Evolutionary conservation across 2,797 vertebrate genomes (phyloP), one percentile per base, ranked within the genome.

Genomic region (Pangasius krempfi): DNA sequence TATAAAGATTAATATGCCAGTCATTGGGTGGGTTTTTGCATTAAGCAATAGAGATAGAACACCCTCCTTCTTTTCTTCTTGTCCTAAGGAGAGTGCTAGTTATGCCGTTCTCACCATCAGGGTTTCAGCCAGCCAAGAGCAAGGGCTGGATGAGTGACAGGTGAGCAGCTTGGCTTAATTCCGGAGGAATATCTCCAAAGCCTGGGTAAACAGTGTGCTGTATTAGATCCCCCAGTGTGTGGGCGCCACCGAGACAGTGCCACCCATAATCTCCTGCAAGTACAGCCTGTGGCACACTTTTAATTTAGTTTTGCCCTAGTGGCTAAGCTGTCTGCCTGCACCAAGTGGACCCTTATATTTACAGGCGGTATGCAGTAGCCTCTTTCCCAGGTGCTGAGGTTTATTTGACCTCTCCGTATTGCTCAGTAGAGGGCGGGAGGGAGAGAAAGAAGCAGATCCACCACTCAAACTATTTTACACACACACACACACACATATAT

Each of bases 81-180:
- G 25, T 64, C 40, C 60, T 64, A 25, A 47, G 6, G 13, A 20
- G 37, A n/a, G 40, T 30, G 40, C 7, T 47, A 66, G 60, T 50
- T 66, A 18, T 14, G 16, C 30, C 70, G 22, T 80, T 82, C 54
- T 78, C 70, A 66, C 72, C 75, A 50, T 2, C 52, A 79, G 75
- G 37, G 52, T 60, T 88, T 88, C 64, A 78, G 62, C 37, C 37
- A 40, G 88, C 56, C 20, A 64, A 66, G 79, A 89, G 75, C 72
- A 85, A 13, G 50, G 52, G n/a, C 68, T 82, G 33, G 58, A 87
- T 93, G 92, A 92, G 90, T 95, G 95, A 95, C 95, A 95, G 94
- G 93, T 95, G 94, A 94, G 92, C 85, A 90, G 93, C 88, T 89
- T 87, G 93, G 93, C 91, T 93, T 94, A 92, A 94, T 95, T 94